Evolutionary conservation across 2,113 vertebrate species (phyloP).

Genomic region (Xyrauchen texanus): DNA sequence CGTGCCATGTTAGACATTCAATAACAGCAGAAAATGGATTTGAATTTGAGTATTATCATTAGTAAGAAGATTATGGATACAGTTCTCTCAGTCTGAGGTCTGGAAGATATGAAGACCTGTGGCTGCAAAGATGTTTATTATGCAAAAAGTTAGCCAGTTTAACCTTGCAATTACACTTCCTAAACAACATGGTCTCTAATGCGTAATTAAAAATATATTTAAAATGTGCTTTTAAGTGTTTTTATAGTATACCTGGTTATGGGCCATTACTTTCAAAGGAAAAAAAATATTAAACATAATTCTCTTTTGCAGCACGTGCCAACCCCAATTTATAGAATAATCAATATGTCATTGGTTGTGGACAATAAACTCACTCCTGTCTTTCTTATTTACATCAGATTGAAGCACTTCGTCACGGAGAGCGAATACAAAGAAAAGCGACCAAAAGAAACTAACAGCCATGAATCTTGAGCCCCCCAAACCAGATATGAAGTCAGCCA

Average conservation of each 20-base stretch:
- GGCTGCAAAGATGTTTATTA: not conserved
- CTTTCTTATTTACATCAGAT: not conserved
- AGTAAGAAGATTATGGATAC: constrained; percentile 39
- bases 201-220: not conserved
- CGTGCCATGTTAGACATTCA: constrained; percentile 40
- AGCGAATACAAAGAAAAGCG: not conserved
- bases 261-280: too few relatives aligned
- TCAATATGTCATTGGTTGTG: not conserved
- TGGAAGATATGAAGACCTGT: not conserved
- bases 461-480: constrained; percentile 91
- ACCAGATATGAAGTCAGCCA: constrained; percentile 84
- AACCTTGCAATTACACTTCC: not conserved
- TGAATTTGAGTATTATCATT: constrained; percentile 49
- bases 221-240: not conserved
- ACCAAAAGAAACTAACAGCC: constrained; percentile 38
- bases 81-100: not conserved
- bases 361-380: not conserved
- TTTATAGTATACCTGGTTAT: too few relatives aligned
- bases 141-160: too few relatives aligned
- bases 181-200: not conserved
- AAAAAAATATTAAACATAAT: too few relatives aligned
- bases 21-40: constrained; percentile 38
- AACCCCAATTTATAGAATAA: too few relatives aligned
- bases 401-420: not conserved
- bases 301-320: too few relatives aligned